A percentile compares a stretch with the other conserved stretches of the same genome.
phyloP scores from a whole-genome alignment of 2,888 invertebrate species.

The Sinotaia quadrata region DNA sequence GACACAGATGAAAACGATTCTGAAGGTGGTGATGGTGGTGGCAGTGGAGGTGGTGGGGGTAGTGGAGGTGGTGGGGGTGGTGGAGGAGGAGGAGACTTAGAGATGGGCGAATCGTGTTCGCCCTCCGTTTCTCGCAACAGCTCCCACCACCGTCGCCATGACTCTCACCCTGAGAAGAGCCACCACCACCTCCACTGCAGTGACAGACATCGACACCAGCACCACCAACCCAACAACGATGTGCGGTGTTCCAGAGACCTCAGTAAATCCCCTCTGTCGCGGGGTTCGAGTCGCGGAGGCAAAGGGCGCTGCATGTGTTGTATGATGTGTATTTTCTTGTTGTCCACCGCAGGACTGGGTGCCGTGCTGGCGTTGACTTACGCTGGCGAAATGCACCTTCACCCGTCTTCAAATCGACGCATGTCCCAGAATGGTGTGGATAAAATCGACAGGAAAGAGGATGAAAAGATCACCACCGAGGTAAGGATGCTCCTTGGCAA shows the following conservation, averaged over 20 bases:
- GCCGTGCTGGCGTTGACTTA: conserved; percentile 20
- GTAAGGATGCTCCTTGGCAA: no score
- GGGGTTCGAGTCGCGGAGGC: conserved; percentile 13
- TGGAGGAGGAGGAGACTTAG: background rate
- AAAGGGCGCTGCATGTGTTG: conserved; percentile 28
- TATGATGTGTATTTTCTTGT: conserved; percentile 26
- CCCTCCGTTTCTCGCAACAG: background rate
- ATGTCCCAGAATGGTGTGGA: conserved; percentile 17
- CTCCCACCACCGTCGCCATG: conserved; percentile 3
- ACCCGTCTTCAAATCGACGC: background rate
- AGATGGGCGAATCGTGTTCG: background rate
- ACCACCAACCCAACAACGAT: background rate
- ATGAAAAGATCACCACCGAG: conserved; percentile 19
- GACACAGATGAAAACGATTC: conserved; percentile 26
- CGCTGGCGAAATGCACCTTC: conserved; percentile 22
- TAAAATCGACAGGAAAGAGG: conserved; percentile 13
- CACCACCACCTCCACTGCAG: background rate
- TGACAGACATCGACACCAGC: background rate
- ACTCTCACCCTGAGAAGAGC: background rate
- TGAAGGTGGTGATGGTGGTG: conserved; percentile 11
- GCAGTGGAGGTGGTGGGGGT: background rate
- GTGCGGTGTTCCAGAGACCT: conserved; percentile 17
- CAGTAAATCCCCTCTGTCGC: conserved; percentile 23
- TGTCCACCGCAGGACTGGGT: conserved; percentile 27
- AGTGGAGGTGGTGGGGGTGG: background rate